A percentile compares a stretch with the other conserved stretches of the same genome.
Evolutionary conservation across 92 coral and sea anemone species (phyloP).

Genomic region (Phenganax marumi): DNA sequence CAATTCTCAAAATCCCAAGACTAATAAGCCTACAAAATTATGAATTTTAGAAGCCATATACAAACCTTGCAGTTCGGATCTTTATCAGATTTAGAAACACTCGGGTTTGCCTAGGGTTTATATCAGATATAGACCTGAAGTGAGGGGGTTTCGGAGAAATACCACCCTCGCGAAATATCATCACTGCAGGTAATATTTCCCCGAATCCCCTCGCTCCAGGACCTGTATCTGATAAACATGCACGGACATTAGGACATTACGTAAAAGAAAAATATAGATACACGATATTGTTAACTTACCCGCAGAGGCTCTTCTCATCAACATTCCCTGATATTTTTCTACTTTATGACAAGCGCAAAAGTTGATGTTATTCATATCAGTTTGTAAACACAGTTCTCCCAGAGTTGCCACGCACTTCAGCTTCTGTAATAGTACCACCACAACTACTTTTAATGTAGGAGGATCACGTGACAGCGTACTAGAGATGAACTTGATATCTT

Average conservation of each 20-base stretch:
- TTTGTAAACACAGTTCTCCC: slow-evolving; percentile 86
- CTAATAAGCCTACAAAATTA: too few species aligned
- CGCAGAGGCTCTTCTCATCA: slow-evolving; percentile 32
- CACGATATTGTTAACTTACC: not conserved
- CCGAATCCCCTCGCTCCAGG: too few species aligned
- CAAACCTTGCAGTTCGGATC: too few species aligned
- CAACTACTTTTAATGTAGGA: slow-evolving; percentile 69
- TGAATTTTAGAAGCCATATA: too few species aligned
- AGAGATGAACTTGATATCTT: slow-evolving; percentile 50
- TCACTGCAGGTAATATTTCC: too few species aligned
- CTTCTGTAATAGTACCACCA: slow-evolving; percentile 75
- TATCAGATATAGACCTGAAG: too few species aligned
- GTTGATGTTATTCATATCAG: slow-evolving; percentile 76
- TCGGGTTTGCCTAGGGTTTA: too few species aligned
- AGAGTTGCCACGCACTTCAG: slow-evolving; percentile 81
- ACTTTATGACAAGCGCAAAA: slow-evolving; percentile 68
- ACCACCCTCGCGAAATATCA: too few species aligned
- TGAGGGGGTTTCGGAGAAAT: too few species aligned
- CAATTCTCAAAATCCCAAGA: too few species aligned
- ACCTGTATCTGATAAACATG: not conserved
- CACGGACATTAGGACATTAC: not conserved
- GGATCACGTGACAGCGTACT: slow-evolving; percentile 57
- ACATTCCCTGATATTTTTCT: slow-evolving; percentile 53
- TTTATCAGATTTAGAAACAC: too few species aligned
- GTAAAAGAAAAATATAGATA: not conserved